phyloP scores from a whole-genome alignment of 2,113 vertebrate genomes.

The Dascyllus trimaculatus region DNA sequence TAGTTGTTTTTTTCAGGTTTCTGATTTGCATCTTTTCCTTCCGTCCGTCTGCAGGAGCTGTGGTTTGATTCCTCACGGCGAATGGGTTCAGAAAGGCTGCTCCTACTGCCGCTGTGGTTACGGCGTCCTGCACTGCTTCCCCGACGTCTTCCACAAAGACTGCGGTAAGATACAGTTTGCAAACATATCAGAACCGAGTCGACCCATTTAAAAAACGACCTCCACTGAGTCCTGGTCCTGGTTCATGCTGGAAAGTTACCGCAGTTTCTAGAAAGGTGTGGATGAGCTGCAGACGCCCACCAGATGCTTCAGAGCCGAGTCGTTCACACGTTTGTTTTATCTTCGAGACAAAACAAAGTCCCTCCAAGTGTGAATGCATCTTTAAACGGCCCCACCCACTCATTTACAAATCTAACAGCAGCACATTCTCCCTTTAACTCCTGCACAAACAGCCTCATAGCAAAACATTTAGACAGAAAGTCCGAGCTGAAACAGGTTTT shows the following conservation, averaged over 20 bases:
- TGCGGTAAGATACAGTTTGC: slow-evolving; percentile 73
- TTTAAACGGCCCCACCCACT: background rate
- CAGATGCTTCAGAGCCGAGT: background rate
- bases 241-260: no score
- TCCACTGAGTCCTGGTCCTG: no score
- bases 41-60: slow-evolving; percentile 67
- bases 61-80: slow-evolving; percentile 65
- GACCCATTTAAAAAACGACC: background rate
- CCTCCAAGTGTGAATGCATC: slow-evolving; percentile 12
- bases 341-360: background rate
- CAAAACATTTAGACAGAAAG: background rate
- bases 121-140: slow-evolving; percentile 80
- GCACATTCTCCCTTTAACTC: background rate
- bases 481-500: background rate
- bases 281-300: background rate
- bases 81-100: slow-evolving; percentile 81
- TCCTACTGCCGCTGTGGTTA: slow-evolving; percentile 79
- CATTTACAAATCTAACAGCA: slow-evolving; percentile 44
- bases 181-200: background rate
- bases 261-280: background rate
- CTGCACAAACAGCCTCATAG: background rate
- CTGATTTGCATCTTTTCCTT: fast-evolving
- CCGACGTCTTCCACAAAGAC: slow-evolving; percentile 72
- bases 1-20: background rate
- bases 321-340: slow-evolving; percentile 30